Percentiles rank a stretch among this genome's conserved stretches.
Evolutionary conservation across 2,888 invertebrate genomes (phyloP).

Genomic region (Drosophila pullipes): DNA sequence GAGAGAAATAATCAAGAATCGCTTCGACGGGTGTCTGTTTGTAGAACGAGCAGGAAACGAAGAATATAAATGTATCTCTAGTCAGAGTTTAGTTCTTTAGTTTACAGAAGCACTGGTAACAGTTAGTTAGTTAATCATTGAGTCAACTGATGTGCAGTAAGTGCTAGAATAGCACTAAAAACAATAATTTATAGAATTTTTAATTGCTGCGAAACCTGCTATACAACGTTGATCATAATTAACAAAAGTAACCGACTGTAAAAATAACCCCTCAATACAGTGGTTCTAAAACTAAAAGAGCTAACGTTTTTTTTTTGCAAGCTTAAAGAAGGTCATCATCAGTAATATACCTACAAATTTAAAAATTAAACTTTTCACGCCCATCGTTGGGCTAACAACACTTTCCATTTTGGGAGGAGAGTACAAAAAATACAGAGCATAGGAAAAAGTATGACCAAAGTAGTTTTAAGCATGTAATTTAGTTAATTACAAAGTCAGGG

Average conservation of each 20-base stretch:
- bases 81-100: background rate
- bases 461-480: background rate
- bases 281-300: background rate
- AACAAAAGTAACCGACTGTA: background rate
- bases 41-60: slow-evolving; percentile 10
- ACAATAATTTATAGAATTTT: background rate
- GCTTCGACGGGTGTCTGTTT: slow-evolving; percentile 2
- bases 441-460: background rate
- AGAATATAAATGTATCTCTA: slow-evolving; percentile 1
- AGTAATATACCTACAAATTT: background rate
- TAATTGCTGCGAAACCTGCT: slow-evolving; percentile 1
- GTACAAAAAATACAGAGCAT: too few relatives aligned
- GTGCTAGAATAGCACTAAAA: background rate
- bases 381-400: background rate
- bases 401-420: background rate
- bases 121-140: slow-evolving; percentile 1
- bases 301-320: background rate
- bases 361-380: background rate
- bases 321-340: background rate
- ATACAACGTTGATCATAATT: background rate
- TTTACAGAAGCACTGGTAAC: background rate
- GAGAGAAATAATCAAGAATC: slow-evolving; percentile 56
- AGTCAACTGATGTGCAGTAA: slow-evolving; percentile 3
- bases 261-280: background rate
- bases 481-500: background rate